These are phyloP conservation scores for Mionectes macconnelli DNA, from an alignment of 2,113 vertebrate genomes.

Conservation along the genomic window DNA sequence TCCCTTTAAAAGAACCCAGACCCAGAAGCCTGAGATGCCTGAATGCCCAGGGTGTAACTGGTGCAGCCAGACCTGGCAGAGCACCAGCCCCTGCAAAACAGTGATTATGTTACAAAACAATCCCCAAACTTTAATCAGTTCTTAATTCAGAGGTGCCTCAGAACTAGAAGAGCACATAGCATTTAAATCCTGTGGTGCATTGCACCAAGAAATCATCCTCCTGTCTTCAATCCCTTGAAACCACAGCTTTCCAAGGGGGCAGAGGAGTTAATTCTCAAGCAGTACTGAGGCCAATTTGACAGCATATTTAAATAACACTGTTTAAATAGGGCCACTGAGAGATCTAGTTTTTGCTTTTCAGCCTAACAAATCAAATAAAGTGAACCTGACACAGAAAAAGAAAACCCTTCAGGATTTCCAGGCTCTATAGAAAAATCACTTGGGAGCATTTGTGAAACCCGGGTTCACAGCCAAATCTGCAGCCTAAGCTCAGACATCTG, in stretches of 20 bases:
- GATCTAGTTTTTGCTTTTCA: neutral
- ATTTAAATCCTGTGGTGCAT: neutral
- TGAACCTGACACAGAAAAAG: neutral
- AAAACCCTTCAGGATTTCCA: neutral
- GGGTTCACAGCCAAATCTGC: neutral
- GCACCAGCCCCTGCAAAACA: neutral
- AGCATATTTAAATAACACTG: neutral
- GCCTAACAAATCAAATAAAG: neutral
- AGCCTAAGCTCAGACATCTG: neutral
- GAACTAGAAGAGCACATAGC: neutral
- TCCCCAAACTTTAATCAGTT: neutral
- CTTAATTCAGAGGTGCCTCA: neutral
- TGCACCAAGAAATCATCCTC: slow-evolving; percentile 10
- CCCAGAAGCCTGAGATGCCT: neutral
- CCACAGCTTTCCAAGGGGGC: neutral
- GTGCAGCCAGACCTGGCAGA: neutral
- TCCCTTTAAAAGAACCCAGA: neutral
- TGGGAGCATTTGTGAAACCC: neutral
- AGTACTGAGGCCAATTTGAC: neutral
- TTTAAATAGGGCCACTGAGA: neutral
- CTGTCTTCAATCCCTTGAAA: neutral
- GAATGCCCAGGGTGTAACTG: neutral
- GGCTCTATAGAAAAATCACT: neutral
- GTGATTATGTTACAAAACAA: neutral
- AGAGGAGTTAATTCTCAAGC: neutral